Conservation (phyloP, 2,797 vertebrate species). For the Euphonia xanthogaster region DNA sequence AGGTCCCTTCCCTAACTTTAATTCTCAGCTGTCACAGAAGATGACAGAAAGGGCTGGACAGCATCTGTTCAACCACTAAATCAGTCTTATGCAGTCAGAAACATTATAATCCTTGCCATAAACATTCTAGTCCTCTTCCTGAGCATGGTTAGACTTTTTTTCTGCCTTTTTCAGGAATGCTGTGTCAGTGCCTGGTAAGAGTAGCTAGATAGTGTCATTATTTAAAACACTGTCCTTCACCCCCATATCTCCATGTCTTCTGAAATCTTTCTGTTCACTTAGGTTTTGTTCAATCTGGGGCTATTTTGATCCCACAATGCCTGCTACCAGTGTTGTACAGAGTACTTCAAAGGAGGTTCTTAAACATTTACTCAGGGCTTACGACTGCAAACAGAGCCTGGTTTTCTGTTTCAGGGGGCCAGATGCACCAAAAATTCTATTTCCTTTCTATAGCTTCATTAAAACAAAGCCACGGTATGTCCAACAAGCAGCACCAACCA, state of each 20-base stretch:
- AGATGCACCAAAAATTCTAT: background rate
- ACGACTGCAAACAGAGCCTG: background rate
- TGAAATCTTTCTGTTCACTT: background rate
- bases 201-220: background rate
- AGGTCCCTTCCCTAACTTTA: background rate
- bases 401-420: background rate
- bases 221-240: background rate
- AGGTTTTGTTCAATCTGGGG: background rate
- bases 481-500: background rate
- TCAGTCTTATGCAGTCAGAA: background rate
- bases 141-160: background rate
- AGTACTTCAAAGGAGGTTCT: background rate
- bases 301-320: background rate
- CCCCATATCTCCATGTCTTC: background rate
- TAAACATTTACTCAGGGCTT: background rate
- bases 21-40: background rate
- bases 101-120: background rate
- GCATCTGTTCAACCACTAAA: background rate
- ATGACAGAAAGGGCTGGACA: background rate
- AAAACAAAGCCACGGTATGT: background rate
- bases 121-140: background rate
- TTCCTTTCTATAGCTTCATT: background rate
- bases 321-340: background rate
- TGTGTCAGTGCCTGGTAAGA: background rate
- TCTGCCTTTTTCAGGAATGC: background rate